These are phyloP conservation scores for Crotalus tigris DNA, from an alignment of 2,113 vertebrate species.

Conservation along the genomic window DNA sequence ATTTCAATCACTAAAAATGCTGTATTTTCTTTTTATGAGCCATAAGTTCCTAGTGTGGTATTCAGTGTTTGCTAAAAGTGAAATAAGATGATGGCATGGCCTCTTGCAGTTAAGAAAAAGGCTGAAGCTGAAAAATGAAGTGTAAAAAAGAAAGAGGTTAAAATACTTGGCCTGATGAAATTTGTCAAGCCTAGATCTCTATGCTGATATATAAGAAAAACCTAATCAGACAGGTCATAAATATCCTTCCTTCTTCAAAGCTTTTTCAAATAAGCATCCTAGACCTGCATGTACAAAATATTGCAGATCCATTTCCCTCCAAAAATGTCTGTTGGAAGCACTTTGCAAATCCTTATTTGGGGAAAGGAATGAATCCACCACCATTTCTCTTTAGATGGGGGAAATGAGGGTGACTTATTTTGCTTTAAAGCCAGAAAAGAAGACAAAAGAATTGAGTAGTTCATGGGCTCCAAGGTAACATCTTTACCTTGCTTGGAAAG, in stretches of 20 bases:
- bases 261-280: neutral
- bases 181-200: neutral
- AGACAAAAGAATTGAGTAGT: neutral
- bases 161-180: neutral
- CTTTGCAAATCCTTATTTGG: neutral
- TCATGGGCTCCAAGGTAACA: neutral
- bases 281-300: neutral
- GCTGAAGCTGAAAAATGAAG: neutral
- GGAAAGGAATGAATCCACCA: neutral
- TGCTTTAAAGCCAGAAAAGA: neutral
- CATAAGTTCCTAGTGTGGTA: neutral
- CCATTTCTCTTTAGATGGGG: neutral
- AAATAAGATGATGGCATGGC: neutral
- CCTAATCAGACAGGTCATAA: neutral
- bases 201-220: neutral
- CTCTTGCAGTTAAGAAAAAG: neutral
- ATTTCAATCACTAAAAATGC: neutral
- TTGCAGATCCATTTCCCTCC: neutral
- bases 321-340: neutral
- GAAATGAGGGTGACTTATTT: neutral
- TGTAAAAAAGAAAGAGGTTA: neutral
- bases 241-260: neutral
- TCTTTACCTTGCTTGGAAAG: neutral
- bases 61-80: neutral
- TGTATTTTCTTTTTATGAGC: neutral